A percentile compares a stretch with the other conserved stretches of the same genome.
These are phyloP conservation scores for Festucalex cinctus DNA, from an alignment of 2,113 vertebrate species.

Conservation along the genomic window DNA sequence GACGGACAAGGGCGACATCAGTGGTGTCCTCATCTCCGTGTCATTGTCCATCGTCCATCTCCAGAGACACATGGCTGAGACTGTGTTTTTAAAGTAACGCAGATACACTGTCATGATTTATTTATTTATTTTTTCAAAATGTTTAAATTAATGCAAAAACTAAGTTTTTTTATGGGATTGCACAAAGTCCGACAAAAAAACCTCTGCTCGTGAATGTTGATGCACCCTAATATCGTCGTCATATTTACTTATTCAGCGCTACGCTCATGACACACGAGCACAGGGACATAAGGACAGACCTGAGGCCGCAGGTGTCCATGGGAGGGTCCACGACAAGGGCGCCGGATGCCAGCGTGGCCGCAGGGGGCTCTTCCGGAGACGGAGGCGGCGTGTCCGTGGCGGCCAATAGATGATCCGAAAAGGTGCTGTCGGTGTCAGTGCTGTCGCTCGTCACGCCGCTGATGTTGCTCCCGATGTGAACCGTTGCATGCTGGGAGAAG, in stretches of 20 bases:
- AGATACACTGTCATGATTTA: too few species aligned
- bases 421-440: constrained; percentile 56
- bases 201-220: not conserved
- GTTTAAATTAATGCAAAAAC: too few species aligned
- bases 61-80: constrained; percentile 87
- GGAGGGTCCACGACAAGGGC: constrained; percentile 60
- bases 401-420: constrained; percentile 38
- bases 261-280: not conserved
- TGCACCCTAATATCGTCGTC: not conserved
- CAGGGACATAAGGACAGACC: constrained; percentile 38
- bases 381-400: constrained; percentile 48
- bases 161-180: too few species aligned
- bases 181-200: too few species aligned
- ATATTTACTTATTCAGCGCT: not conserved
- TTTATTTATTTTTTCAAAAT: too few species aligned
- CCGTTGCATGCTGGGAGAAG: constrained; percentile 50
- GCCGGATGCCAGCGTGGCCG: constrained; percentile 50
- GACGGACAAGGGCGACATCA: constrained; percentile 23
- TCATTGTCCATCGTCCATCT: constrained; percentile 79
- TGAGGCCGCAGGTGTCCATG: constrained; percentile 63
- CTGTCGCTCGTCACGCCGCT: constrained; percentile 57
- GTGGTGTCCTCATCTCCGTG: constrained; percentile 17
- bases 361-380: constrained; percentile 36
- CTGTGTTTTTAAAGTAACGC: constrained; percentile 43
- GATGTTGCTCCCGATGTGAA: constrained; percentile 54